These are phyloP conservation scores for Pelecanus crispus DNA, from an alignment of 2,113 vertebrate genomes.

Conservation along the genomic window DNA sequence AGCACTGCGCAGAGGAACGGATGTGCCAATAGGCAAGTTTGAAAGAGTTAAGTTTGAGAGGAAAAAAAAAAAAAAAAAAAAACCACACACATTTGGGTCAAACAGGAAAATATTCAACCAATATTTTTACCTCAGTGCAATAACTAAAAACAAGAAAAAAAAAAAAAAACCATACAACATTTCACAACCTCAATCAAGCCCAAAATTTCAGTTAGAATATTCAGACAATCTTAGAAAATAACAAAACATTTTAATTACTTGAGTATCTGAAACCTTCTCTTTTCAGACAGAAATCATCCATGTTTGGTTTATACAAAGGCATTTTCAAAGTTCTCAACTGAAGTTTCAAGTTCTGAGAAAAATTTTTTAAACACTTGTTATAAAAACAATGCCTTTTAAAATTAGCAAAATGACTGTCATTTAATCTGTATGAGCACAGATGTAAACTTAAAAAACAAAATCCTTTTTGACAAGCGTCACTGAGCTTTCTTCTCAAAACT, in stretches of 20 bases:
- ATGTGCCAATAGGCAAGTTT: rapidly evolving
- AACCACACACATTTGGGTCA: neutral
- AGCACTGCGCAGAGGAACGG: rapidly evolving
- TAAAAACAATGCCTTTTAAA: neutral
- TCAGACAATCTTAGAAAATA: neutral
- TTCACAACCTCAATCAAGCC: neutral
- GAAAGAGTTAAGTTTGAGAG: rapidly evolving
- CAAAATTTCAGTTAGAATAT: neutral
- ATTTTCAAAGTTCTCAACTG: neutral
- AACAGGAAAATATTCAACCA: neutral
- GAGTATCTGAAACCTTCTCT: neutral
- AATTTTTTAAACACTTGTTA: neutral
- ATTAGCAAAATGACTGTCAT: neutral
- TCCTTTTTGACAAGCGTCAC: neutral
- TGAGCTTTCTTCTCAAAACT: neutral
- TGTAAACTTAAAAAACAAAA: neutral
- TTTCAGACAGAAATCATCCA: neutral
- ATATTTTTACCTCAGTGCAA: neutral
- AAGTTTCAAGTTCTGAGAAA: neutral
- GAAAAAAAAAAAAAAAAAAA: too few species aligned
- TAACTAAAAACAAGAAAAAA: neutral
- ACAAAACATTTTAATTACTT: neutral
- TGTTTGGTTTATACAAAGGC: neutral
- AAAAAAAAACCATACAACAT: neutral
- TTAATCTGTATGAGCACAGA: neutral